phyloP scores from a whole-genome alignment of 1,140 invertebrate genomes.

The Pachyrhynchus sulphureomaculatus region DNA sequence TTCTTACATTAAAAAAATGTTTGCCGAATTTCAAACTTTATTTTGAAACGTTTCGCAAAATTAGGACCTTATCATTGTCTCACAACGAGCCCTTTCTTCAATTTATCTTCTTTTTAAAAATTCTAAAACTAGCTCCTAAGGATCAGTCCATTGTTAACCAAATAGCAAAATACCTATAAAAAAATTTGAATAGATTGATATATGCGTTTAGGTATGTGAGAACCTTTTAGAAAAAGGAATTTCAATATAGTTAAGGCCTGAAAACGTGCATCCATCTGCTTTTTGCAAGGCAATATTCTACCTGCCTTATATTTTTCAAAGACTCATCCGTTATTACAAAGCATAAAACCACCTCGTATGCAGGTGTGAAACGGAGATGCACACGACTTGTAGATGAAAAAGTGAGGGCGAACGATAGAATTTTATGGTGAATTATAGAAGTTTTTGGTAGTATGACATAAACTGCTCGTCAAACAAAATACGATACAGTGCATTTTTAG shows the following conservation, averaged over 20 bases:
- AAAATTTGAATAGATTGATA: conserved; percentile 30
- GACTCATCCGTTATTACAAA: conserved; percentile 10
- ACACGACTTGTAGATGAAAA: conserved; percentile 13
- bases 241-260: conserved; percentile 15
- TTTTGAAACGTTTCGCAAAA: no score
- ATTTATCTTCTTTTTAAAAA: background rate
- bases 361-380: conserved; percentile 22
- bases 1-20: no score
- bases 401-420: conserved; percentile 10
- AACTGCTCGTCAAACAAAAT: no score
- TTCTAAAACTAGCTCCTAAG: background rate
- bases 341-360: conserved; percentile 19
- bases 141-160: conserved; percentile 13
- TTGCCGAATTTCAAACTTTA: no score
- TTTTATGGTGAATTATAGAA: conserved; percentile 1
- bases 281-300: conserved; percentile 20
- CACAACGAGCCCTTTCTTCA: no score
- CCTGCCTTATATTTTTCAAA: conserved; percentile 7
- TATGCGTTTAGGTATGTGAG: conserved; percentile 17
- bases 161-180: conserved; percentile 12
- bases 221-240: conserved; percentile 12
- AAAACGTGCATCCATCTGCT: conserved; percentile 23
- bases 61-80: no score
- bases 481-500: no score
- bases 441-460: no score